phyloP scores from a whole-genome alignment of 2,888 invertebrate genomes.

The Bembecia ichneumoniformis region DNA sequence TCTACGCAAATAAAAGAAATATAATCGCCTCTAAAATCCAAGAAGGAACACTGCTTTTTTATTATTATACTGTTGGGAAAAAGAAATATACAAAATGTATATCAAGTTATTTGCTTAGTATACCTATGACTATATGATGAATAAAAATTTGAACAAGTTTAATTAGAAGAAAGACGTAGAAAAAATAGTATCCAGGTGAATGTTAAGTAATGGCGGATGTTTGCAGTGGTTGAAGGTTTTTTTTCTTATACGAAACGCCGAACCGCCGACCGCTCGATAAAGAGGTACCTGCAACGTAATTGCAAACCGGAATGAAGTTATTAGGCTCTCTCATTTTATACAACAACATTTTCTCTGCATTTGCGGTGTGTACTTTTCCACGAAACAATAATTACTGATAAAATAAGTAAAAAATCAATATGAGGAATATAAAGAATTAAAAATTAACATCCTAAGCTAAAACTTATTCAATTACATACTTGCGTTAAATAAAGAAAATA shows the following conservation, averaged over 20 bases:
- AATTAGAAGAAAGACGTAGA: constrained; percentile 51
- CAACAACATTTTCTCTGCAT: constrained; percentile 6
- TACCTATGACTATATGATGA: too few species aligned
- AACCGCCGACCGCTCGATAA: constrained; percentile 19
- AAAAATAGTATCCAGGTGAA: constrained; percentile 45
- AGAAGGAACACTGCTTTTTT: too few species aligned
- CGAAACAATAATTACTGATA: background rate
- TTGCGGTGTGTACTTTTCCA: constrained; percentile 2
- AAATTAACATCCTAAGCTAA: too few species aligned
- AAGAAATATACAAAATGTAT: too few species aligned
- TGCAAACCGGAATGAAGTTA: constrained; percentile 47
- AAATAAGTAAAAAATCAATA: too few species aligned
- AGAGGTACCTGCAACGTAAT: constrained; percentile 48
- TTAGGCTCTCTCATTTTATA: constrained; percentile 24
- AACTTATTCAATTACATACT: too few species aligned
- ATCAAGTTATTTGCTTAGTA: too few species aligned
- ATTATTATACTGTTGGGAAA: too few species aligned
- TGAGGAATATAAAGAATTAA: too few species aligned
- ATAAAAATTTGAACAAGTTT: constrained; percentile 11
- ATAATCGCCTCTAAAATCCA: too few species aligned
- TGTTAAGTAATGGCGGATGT: constrained; percentile 56
- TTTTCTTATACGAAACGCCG: constrained; percentile 24
- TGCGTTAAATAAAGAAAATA: too few species aligned
- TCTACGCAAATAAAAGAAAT: too few species aligned
- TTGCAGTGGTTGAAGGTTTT: constrained; percentile 44